A percentile compares a stretch with the other conserved stretches of the same genome.
Conservation (phyloP, 2,888 invertebrate species). For the Hyposoter didymator region DNA sequence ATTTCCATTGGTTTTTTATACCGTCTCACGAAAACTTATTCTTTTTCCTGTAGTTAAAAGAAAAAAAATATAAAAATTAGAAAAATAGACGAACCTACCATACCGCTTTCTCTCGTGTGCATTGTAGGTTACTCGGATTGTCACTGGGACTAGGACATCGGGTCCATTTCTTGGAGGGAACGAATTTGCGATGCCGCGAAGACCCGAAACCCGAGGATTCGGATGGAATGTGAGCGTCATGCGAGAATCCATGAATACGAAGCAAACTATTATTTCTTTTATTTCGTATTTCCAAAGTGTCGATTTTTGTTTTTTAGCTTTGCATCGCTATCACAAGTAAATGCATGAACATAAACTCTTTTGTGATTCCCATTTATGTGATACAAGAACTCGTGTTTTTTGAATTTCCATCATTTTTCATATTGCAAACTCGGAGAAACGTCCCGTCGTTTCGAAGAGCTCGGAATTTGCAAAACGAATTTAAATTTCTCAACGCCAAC, state of each 20-base stretch:
- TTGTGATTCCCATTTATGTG: background rate
- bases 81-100: conserved; percentile 64
- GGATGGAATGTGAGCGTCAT: conserved; percentile 80
- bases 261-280: background rate
- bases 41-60: conserved; percentile 42
- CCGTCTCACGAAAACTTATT: background rate
- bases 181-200: conserved; percentile 83
- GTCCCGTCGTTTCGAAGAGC: background rate
- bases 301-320: background rate
- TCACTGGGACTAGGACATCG: conserved; percentile 82
- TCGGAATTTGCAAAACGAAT: background rate
- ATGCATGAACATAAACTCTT: background rate
- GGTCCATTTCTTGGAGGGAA: conserved; percentile 83
- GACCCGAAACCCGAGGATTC: conserved; percentile 78
- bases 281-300: background rate
- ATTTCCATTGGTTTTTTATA: background rate
- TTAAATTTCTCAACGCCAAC: background rate
- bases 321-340: background rate
- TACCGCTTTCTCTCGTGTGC: conserved; percentile 78
- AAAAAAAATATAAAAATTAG: conserved; percentile 33
- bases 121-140: conserved; percentile 84
- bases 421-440: background rate
- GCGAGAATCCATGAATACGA: background rate
- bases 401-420: background rate
- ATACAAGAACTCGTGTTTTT: background rate